Evolutionary conservation across 2,888 invertebrate species (phyloP).

Genomic region (Monopis laevigella): DNA sequence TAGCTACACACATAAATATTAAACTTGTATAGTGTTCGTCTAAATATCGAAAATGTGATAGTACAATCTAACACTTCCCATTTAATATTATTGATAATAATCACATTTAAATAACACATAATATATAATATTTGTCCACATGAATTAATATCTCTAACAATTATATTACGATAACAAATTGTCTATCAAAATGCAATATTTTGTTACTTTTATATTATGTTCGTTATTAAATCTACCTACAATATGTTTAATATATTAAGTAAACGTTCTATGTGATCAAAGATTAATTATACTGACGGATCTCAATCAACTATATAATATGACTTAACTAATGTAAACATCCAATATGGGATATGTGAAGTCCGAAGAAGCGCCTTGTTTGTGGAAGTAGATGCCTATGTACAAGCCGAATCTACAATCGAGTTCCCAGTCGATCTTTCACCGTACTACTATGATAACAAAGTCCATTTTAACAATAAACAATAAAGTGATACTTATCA

Average conservation of each 20-base stretch:
- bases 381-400: no score
- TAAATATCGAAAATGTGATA: background rate
- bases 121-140: slow-evolving; percentile 1
- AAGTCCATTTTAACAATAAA: slow-evolving; percentile 7
- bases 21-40: no score
- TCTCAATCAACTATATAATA: no score
- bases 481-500: background rate
- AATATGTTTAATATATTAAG: no score
- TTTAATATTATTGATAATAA: slow-evolving; percentile 1
- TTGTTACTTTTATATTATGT: no score
- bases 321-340: background rate
- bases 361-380: no score
- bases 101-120: slow-evolving; percentile 1
- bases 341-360: no score
- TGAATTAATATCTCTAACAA: background rate
- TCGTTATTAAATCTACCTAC: no score
- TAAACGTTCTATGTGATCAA: background rate
- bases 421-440: no score
- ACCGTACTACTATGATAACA: slow-evolving; percentile 5
- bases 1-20: no score
- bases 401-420: no score
- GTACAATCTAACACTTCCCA: slow-evolving; percentile 2
- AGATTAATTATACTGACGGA: background rate
- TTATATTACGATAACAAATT: slow-evolving; percentile 8
- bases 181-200: slow-evolving; percentile 4